Evolutionary conservation across 2,888 invertebrate genomes (phyloP).

Genomic region (Heliconius ismenius): DNA sequence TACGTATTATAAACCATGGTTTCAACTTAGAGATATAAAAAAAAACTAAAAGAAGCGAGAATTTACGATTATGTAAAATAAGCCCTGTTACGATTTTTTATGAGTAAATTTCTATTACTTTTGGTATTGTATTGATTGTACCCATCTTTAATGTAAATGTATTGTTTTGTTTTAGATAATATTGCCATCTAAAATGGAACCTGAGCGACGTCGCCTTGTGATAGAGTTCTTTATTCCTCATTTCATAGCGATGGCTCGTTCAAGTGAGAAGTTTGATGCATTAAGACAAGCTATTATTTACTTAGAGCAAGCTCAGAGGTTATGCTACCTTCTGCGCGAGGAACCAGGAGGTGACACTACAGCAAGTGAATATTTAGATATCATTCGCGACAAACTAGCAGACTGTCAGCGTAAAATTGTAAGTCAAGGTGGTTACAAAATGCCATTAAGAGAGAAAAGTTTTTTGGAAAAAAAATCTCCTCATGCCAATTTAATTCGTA

Average conservation of each 20-base stretch:
- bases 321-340: constrained; percentile 83
- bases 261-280: constrained; percentile 83
- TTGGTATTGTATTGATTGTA: neutral
- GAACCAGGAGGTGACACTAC: constrained; percentile 80
- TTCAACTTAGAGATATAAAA: too few species aligned
- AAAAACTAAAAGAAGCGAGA: too few species aligned
- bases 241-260: constrained; percentile 86
- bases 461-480: constrained; percentile 53
- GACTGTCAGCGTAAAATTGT: constrained; percentile 73
- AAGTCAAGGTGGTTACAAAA: constrained; percentile 67
- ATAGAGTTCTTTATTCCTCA: constrained; percentile 87
- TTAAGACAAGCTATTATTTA: constrained; percentile 84
- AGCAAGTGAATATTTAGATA: constrained; percentile 78
- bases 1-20: too few species aligned
- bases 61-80: too few species aligned
- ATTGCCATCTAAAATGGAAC: constrained; percentile 77
- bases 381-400: constrained; percentile 79
- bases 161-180: constrained; percentile 57
- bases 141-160: neutral
- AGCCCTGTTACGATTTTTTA: neutral
- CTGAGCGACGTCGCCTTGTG: constrained; percentile 83
- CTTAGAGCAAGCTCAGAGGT: constrained; percentile 85
- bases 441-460: constrained; percentile 66
- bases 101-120: neutral
- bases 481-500: constrained; percentile 52